Evolutionary conservation across 2,888 invertebrate genomes (phyloP).

Genomic region (Lampropteryx suffumata): DNA sequence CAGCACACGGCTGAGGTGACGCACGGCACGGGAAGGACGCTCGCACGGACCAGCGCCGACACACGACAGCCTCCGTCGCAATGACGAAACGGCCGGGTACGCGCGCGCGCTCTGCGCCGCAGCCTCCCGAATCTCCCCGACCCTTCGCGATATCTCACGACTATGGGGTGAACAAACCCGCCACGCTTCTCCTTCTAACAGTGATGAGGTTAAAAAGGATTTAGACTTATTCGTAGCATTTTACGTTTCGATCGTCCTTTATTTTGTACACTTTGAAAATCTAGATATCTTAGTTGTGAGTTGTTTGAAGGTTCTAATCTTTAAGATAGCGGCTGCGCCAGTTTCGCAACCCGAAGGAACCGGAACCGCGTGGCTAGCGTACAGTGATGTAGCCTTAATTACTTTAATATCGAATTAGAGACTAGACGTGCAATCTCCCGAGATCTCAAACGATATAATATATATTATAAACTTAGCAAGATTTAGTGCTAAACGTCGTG

Average conservation of each 20-base stretch:
- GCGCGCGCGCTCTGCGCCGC: conserved; percentile 78
- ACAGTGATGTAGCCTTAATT: conserved; percentile 17
- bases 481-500: conserved; percentile 2
- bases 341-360: conserved; percentile 5
- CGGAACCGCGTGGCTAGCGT: conserved; percentile 12
- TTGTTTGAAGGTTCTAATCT: conserved; percentile 36
- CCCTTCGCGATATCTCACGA: conserved; percentile 65
- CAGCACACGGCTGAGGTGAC: conserved; percentile 50
- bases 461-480: conserved; percentile 5
- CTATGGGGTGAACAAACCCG: conserved; percentile 79
- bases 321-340: conserved; percentile 22
- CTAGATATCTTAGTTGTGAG: conserved; percentile 47
- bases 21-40: conserved; percentile 60
- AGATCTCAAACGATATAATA: conserved; percentile 12
- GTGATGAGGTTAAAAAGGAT: conserved; percentile 79
- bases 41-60: conserved; percentile 78
- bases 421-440: conserved; percentile 8
- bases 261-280: conserved; percentile 49
- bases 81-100: conserved; percentile 81
- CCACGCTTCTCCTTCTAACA: conserved; percentile 77
- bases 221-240: conserved; percentile 74
- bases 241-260: conserved; percentile 69
- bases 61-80: conserved; percentile 81
- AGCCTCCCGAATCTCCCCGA: conserved; percentile 74
- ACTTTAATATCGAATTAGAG: conserved; percentile 23